Evolutionary conservation across 2,113 vertebrate genomes (phyloP).

Genomic region (Rhinoptilus africanus): DNA sequence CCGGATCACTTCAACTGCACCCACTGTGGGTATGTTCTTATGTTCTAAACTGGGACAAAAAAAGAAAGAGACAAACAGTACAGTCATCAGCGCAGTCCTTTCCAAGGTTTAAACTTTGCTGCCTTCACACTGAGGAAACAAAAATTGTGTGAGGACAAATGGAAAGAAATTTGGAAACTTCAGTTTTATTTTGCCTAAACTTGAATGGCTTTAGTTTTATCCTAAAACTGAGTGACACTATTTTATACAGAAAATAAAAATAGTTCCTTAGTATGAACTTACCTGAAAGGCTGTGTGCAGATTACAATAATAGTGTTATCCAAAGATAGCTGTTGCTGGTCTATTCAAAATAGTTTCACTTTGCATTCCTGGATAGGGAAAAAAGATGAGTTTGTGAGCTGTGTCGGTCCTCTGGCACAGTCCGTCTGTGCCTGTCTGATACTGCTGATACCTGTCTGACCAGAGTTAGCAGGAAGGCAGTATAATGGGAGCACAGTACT

Average conservation of each 20-base stretch:
- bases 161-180: background rate
- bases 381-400: background rate
- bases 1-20: slow-evolving; percentile 80
- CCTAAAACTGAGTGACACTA: background rate
- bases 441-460: background rate
- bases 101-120: background rate
- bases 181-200: background rate
- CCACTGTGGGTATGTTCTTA: slow-evolving; percentile 73
- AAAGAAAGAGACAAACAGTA: background rate
- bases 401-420: background rate
- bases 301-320: background rate
- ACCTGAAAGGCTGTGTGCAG: background rate
- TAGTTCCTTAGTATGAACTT: background rate
- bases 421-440: background rate
- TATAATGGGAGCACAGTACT: background rate
- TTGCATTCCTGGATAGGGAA: background rate
- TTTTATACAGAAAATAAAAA: background rate
- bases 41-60: background rate
- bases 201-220: background rate
- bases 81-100: background rate
- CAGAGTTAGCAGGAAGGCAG: background rate
- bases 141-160: background rate
- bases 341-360: background rate
- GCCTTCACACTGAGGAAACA: background rate
- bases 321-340: background rate